Evolutionary conservation across 2,113 vertebrate genomes (phyloP), one percentile per base, ranked within the genome.

Genomic region (Heterotis niloticus): DNA sequence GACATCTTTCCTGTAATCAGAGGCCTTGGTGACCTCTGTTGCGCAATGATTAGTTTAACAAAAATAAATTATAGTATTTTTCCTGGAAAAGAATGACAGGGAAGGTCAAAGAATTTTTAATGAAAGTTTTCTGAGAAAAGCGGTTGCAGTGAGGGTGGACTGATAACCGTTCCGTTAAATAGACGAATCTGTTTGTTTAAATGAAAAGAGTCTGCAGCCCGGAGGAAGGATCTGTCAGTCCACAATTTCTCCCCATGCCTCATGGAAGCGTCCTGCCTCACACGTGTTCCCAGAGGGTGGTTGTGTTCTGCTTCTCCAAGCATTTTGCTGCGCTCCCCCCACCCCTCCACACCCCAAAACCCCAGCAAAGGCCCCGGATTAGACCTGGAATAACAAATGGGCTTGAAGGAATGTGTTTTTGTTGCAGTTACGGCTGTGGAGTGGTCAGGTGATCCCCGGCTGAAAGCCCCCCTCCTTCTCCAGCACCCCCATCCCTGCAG

Each of bases 321-420:
- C 52, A 76, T 51, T 12, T 34, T 56, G 7, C 20, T 13, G 44
- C 0, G 85, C 68, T 64, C 79, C 81, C 66, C 81, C 26, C 78
- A 26, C 54, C 11, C 18, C 11, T 14, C 28, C 87, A 51, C 74
- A 73, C 84, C 73, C 79, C 51, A 34, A 28, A 73, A 26, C 67
- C 66, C 71, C 51, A 86, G 64, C 77, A 80, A 78, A 81, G 76
- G 26, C 80, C 76, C 70, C 81, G 82, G 80, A 80, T 89, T 84
- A 86, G 75, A 10, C 64, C 62, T 84, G 84, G 78, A 60, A 69
- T 87, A 87, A 89, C 74, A 84, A 68, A 1, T 0, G 82, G 88
- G 84, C 78, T 81, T 80, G 83, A 74, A 79, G 84, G 80, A 88
- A 88, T 85, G 82, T 85, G 81, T 65, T 87, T 86, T 86, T 84